Evolutionary conservation across 2,113 vertebrate genomes (phyloP), one percentile per base, ranked within the genome.

Genomic region (Dasyurus viverrinus): DNA sequence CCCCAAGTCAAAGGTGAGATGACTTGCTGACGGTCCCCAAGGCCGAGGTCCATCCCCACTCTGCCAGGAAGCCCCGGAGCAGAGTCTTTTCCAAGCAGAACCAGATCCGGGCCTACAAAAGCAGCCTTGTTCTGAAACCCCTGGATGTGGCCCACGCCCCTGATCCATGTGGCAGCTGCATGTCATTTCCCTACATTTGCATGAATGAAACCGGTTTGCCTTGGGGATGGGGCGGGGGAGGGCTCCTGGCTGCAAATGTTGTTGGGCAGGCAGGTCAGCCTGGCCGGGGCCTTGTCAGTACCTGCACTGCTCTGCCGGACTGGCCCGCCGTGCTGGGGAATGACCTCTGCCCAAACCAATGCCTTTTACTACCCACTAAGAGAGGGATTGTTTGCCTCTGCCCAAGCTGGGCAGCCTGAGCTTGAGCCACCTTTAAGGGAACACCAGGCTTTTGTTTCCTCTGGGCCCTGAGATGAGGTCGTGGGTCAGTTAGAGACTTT

Each of bases 271-370:
- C n/a, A 50, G 60, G 9, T 50, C 27, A 57, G 25, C 42, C 23
- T 95, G 48, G 16, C 24, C 26, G 25, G 7, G 46, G 24, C 53
- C 84, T 92, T 92, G 60, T 53, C 89, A 90, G 57, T 76, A 76
- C 48, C 89, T 84, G 94, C 96, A 96, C 94, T 8, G 7, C 91
- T 96, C 94, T 91, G 47, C 54, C 90, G 47, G 48, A 36, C 94
- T 92, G 92, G 7, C 95, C 76, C 68, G 89, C 30, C 23, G n/a
- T 55, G 84, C 52, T 48, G 84, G 90, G 54, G 53, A 89, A n/a
- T 2, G 24, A 54, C 93, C 25, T 60, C 53, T 94, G 95, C 50
- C 47, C 26, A 91, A 89, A n/a, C 95, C 48, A 0, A 11, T 7
- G 24, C n/a, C 52, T 93, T 36, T 94, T 2, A 10, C 53, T 90